Conservation (phyloP, 2,113 vertebrate species). For the Edolisoma coerulescens region DNA sequence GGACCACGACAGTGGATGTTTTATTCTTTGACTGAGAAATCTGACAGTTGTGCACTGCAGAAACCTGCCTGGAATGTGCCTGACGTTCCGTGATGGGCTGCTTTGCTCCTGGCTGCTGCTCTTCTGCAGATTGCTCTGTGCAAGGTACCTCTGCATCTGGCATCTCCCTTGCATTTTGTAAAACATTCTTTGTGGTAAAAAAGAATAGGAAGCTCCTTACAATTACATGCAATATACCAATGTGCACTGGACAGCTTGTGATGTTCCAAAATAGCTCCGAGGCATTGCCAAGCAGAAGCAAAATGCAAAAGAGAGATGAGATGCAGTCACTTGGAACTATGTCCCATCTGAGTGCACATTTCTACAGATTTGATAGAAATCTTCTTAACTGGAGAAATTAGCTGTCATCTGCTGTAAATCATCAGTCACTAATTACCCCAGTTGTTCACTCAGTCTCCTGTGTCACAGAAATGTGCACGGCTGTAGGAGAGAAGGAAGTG, state of each 20-base stretch:
- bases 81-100: background rate
- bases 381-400: constrained; percentile 39
- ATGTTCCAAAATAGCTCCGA: background rate
- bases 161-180: background rate
- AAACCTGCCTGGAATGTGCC: background rate
- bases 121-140: background rate
- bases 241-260: background rate
- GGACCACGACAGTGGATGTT: background rate
- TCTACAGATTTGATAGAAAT: constrained; percentile 29
- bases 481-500: background rate
- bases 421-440: background rate
- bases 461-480: background rate
- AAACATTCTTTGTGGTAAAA: background rate
- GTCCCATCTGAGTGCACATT: background rate
- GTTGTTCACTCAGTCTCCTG: background rate
- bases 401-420: constrained; percentile 47
- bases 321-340: constrained; percentile 14
- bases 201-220: background rate
- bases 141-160: background rate
- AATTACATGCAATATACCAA: background rate
- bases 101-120: background rate
- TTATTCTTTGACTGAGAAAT: background rate
- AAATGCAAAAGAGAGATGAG: constrained; percentile 2
- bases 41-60: background rate
- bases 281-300: background rate